phyloP scores from a whole-genome alignment of 2,113 vertebrate genomes.

The Hydrochoerus hydrochaeris region DNA sequence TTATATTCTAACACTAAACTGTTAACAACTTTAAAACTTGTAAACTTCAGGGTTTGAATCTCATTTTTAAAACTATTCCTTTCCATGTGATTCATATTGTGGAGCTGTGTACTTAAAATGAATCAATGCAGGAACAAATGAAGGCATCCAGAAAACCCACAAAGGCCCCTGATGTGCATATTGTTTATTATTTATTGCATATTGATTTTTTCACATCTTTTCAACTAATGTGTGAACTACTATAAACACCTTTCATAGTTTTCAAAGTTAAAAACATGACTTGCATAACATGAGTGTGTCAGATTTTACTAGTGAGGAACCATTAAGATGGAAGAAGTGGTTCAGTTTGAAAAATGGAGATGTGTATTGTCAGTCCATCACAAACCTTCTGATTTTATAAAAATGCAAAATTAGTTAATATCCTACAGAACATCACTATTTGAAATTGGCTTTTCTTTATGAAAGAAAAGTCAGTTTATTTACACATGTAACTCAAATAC shows the following conservation, averaged over 20 bases:
- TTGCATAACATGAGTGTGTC: neutral
- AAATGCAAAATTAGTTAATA: conserved; percentile 22
- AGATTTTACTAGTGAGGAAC: neutral
- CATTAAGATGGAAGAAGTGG: neutral
- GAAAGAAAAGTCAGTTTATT: neutral
- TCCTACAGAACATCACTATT: neutral
- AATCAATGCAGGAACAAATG: neutral
- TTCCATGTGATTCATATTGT: neutral
- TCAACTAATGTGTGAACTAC: neutral
- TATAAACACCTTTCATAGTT: conserved; percentile 6
- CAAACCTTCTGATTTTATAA: conserved; percentile 1
- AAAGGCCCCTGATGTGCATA: neutral
- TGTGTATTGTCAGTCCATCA: neutral
- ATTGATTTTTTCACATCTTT: neutral
- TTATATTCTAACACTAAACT: neutral
- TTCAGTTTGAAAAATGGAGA: neutral
- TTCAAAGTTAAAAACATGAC: neutral
- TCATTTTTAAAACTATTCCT: neutral
- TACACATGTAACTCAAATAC: neutral
- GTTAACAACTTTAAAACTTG: neutral
- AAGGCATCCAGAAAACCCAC: neutral
- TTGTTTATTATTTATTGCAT: neutral
- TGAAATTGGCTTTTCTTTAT: conserved; percentile 22
- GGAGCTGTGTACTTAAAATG: neutral
- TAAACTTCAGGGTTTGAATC: neutral